phyloP scores from a whole-genome alignment of 2,888 invertebrate genomes.

The Macrophya alboannulata region DNA sequence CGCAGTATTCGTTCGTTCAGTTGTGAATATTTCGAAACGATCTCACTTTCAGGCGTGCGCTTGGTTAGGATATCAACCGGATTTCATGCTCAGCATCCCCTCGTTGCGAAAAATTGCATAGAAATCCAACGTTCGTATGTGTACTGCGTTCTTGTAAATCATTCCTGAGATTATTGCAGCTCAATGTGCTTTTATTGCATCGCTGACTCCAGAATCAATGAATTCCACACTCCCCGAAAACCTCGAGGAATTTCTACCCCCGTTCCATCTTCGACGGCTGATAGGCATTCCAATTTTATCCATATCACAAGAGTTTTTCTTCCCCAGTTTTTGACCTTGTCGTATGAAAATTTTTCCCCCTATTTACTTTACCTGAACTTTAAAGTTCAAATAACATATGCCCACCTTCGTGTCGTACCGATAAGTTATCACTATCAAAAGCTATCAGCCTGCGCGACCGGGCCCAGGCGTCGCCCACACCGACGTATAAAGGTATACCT shows the following conservation, averaged over 20 bases:
- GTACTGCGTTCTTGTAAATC: no score
- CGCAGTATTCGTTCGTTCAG: no score
- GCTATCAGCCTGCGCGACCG: not conserved
- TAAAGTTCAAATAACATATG: conserved; percentile 26
- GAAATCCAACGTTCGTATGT: no score
- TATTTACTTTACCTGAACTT: not conserved
- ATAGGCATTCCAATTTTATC: not conserved
- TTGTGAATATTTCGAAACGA: no score
- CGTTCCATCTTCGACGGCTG: not conserved
- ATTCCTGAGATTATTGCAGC: no score
- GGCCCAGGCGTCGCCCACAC: not conserved
- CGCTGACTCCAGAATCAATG: not conserved
- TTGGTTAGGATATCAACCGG: no score
- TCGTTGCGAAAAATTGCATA: no score
- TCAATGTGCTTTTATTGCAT: not conserved
- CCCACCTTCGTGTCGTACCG: not conserved
- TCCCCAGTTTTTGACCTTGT: not conserved
- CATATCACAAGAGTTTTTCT: not conserved
- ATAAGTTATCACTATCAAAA: conserved; percentile 34
- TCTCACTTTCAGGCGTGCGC: no score
- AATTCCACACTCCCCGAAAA: not conserved
- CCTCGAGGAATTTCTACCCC: not conserved
- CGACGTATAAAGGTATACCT: not conserved
- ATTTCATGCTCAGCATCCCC: no score
- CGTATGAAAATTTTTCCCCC: not conserved